These are phyloP conservation scores for Austrolebias charrua DNA, from an alignment of 2,797 vertebrate genomes.

Conservation along the genomic window DNA sequence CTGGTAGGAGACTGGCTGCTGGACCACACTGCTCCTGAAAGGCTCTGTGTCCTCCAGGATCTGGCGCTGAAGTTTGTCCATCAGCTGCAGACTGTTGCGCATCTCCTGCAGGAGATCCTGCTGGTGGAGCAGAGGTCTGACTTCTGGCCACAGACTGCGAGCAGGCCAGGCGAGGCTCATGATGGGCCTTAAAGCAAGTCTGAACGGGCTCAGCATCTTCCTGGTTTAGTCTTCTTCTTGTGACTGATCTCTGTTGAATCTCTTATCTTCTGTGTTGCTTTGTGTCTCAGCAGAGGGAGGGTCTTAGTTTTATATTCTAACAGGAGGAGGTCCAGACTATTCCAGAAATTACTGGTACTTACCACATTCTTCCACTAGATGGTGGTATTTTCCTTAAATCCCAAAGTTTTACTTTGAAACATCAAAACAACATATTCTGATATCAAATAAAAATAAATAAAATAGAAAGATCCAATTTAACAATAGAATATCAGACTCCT, in stretches of 20 bases:
- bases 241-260: slow-evolving; percentile 31
- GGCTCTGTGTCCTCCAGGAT: slow-evolving; percentile 66
- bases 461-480: too few relatives aligned
- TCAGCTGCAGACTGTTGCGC: slow-evolving; percentile 62
- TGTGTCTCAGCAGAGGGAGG: neutral
- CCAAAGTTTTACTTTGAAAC: too few relatives aligned
- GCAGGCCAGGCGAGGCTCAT: too few relatives aligned
- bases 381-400: neutral
- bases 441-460: too few relatives aligned
- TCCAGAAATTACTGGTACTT: slow-evolving; percentile 12
- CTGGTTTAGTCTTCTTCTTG: neutral
- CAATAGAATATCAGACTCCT: too few relatives aligned
- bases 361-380: neutral
- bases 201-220: slow-evolving; percentile 66
- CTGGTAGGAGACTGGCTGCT: slow-evolving; percentile 61
- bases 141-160: too few relatives aligned
- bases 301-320: slow-evolving; percentile 6
- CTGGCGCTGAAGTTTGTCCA: slow-evolving; percentile 64
- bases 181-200: too few relatives aligned
- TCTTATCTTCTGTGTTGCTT: slow-evolving; percentile 11
- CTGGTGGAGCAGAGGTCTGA: too few relatives aligned
- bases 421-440: neutral
- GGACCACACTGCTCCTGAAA: slow-evolving; percentile 27
- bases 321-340: too few relatives aligned
- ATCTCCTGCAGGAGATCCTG: too few relatives aligned